Evolutionary conservation across 2,113 vertebrate species (phyloP).

Genomic region (Elephantulus edwardii): DNA sequence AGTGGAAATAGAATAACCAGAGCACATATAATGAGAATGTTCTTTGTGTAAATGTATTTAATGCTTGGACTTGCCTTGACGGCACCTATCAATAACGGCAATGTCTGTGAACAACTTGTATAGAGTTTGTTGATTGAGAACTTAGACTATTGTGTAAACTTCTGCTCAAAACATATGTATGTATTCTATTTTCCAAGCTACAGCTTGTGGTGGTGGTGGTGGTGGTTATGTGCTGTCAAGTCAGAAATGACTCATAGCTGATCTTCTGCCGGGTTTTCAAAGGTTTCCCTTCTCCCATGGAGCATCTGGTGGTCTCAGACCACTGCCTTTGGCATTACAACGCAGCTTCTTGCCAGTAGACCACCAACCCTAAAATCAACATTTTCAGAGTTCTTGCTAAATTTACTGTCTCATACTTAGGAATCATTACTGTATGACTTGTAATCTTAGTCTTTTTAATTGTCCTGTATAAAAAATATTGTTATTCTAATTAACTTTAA

Average conservation of each 20-base stretch:
- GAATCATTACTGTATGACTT: background rate
- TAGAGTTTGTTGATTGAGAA: background rate
- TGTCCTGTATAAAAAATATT: background rate
- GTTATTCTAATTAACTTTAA: conserved; percentile 12
- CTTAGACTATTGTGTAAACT: background rate
- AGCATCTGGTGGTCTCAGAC: too few relatives aligned
- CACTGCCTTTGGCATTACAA: too few relatives aligned
- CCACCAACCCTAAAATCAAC: background rate
- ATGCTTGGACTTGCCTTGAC: too few relatives aligned
- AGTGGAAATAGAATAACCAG: background rate
- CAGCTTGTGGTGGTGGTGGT: too few relatives aligned
- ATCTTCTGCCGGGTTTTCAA: too few relatives aligned
- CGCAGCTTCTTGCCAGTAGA: too few relatives aligned
- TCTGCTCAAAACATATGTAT: background rate
- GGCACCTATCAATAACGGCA: too few relatives aligned
- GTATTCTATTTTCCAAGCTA: background rate
- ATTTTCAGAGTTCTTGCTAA: conserved; percentile 37
- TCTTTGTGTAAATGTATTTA: background rate
- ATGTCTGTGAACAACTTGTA: background rate
- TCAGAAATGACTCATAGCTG: too few relatives aligned
- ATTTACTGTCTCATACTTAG: background rate
- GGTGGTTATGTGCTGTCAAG: too few relatives aligned
- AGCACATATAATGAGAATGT: background rate
- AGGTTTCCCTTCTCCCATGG: too few relatives aligned
- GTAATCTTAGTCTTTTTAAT: conserved; percentile 12